Evolutionary conservation across 2,797 vertebrate species (phyloP).

Genomic region (Mus caroli): DNA sequence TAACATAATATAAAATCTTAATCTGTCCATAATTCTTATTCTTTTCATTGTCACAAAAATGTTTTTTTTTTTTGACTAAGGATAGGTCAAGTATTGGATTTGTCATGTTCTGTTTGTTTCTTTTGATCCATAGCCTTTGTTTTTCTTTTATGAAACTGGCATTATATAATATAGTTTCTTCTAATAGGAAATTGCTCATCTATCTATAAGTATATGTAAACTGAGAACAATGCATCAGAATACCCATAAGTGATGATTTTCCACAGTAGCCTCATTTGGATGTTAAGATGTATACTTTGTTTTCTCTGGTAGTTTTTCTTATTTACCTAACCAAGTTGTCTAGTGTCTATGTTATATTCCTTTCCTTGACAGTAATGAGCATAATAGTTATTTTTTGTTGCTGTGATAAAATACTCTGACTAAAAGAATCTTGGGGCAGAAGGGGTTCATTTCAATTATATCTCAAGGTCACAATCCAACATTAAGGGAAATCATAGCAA

Average conservation of each 20-base stretch:
- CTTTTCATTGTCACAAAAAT: conserved; percentile 5
- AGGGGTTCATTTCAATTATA: not conserved
- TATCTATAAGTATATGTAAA: not conserved
- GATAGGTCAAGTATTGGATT: not conserved
- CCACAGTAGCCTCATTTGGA: not conserved
- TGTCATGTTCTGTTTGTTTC: not conserved
- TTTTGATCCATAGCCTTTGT: not conserved
- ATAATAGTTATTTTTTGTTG: not conserved
- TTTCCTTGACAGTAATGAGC: not conserved
- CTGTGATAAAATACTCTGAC: not conserved
- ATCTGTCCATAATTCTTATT: conserved; percentile 8
- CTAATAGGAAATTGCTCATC: conserved; percentile 35
- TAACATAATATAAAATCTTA: conserved; percentile 56
- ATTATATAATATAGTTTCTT: conserved; percentile 8
- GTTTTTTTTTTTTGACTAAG: conserved; percentile 20
- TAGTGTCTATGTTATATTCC: not conserved
- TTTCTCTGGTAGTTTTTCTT: conserved; percentile 37
- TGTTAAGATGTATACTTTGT: not conserved
- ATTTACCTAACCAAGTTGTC: conserved; percentile 5
- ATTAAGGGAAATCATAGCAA: not conserved
- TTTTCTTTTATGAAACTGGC: not conserved
- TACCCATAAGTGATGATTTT: not conserved
- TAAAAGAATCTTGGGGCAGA: not conserved
- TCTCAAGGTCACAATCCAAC: not conserved
- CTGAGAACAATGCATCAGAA: not conserved